Evolutionary conservation across 2,113 vertebrate species (phyloP).

Genomic region (Chionodraco myersi): DNA sequence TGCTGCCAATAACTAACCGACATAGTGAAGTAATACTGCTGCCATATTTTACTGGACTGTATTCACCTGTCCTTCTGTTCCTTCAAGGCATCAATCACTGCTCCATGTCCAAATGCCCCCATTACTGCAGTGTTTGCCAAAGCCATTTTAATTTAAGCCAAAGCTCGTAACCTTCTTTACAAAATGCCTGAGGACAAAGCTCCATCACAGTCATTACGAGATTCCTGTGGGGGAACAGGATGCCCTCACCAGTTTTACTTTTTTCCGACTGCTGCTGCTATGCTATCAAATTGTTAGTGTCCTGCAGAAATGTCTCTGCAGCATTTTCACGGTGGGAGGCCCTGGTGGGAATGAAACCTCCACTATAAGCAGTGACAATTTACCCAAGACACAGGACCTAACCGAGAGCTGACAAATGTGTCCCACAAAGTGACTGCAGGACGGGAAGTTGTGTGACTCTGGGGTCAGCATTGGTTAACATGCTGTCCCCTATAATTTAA

Average conservation of each 20-base stretch:
- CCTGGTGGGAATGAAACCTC: conserved; percentile 17
- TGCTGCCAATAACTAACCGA: conserved; percentile 1
- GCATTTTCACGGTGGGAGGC: conserved; percentile 37
- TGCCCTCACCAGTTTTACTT: conserved; percentile 1
- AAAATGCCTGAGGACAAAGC: conserved; percentile 24
- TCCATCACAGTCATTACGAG: conserved; percentile 20
- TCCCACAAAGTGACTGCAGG: conserved; percentile 14
- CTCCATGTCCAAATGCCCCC: conserved; percentile 25
- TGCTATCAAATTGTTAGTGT: conserved; percentile 26
- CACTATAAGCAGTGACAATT: conserved; percentile 19
- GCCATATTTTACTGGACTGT: background rate
- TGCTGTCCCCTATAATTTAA: background rate
- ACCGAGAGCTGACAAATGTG: conserved; percentile 22
- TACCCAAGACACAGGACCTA: conserved; percentile 29
- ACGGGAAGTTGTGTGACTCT: conserved; percentile 2
- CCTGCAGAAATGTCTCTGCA: conserved; percentile 42
- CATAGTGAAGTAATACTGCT: background rate
- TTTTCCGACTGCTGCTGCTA: background rate
- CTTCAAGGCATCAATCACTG: conserved; percentile 11
- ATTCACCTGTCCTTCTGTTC: background rate
- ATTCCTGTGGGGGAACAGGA: conserved; percentile 7
- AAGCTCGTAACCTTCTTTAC: conserved; percentile 11
- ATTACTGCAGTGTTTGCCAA: conserved; percentile 1
- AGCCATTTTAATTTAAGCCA: conserved; percentile 23
- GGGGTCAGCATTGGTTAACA: conserved; percentile 36